Evolutionary conservation across 2,888 invertebrate species (phyloP).

Genomic region (Caenorhabditis becei): DNA sequence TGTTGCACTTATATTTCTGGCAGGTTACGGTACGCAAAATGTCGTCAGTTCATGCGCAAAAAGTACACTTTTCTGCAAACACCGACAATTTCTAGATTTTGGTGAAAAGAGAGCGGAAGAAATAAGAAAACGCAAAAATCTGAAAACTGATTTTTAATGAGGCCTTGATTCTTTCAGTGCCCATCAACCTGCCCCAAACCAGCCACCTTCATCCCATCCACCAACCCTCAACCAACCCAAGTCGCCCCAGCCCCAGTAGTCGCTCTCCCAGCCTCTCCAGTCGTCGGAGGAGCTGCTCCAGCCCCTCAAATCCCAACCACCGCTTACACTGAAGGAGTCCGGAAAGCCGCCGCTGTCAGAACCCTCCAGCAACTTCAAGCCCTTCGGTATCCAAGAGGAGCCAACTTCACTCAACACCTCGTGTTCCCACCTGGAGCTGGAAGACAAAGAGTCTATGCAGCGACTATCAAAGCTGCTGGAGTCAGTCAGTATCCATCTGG

Average conservation of each 20-base stretch:
- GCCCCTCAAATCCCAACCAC: constrained; percentile 66
- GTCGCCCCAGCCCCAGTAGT: constrained; percentile 34
- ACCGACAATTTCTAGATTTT: too few relatives aligned
- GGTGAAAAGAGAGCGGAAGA: background rate
- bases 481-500: constrained; percentile 39
- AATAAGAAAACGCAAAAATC: background rate
- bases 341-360: constrained; percentile 54
- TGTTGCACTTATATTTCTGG: too few relatives aligned
- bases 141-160: too few relatives aligned
- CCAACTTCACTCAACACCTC: constrained; percentile 37
- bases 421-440: constrained; percentile 37
- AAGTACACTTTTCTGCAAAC: too few relatives aligned
- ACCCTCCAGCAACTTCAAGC: constrained; percentile 58
- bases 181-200: constrained; percentile 56
- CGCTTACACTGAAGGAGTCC: constrained; percentile 54
- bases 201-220: constrained; percentile 36
- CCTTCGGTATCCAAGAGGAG: constrained; percentile 50
- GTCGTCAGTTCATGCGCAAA: too few relatives aligned
- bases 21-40: too few relatives aligned
- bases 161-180: constrained; percentile 50
- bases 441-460: constrained; percentile 52
- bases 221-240: constrained; percentile 44
- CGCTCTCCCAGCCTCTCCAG: constrained; percentile 26
- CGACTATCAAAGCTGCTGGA: constrained; percentile 46
- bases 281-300: constrained; percentile 53